Conservation (phyloP, 1,140 invertebrate species). For the Eriocheir sinensis region DNA sequence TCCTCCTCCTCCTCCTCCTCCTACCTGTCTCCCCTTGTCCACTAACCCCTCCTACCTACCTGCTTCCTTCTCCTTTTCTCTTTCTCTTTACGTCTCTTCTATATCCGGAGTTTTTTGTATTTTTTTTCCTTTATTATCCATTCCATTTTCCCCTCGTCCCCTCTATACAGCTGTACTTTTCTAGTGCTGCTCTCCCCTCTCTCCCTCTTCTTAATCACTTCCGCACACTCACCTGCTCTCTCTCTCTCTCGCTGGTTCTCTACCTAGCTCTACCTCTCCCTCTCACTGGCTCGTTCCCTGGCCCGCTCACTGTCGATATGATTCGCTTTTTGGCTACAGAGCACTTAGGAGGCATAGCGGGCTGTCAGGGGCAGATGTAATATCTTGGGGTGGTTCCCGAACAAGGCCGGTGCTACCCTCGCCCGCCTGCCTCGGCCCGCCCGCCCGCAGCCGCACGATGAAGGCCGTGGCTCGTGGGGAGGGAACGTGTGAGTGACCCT, state of each 20-base stretch:
- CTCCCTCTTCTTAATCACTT: not conserved
- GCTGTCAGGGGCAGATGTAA: not conserved
- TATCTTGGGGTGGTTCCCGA: not conserved
- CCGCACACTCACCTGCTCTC: not conserved
- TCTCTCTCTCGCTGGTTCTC: not conserved
- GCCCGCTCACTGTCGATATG: not conserved
- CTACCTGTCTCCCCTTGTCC: not conserved
- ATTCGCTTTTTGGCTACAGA: not conserved
- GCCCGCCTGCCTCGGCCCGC: not conserved
- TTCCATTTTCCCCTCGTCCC: not conserved
- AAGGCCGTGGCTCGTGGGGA: not conserved
- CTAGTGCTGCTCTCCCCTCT: too few relatives aligned
- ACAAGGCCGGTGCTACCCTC: not conserved
- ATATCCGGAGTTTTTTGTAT: not conserved
- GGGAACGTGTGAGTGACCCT: not conserved
- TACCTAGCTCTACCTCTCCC: conserved; percentile 19
- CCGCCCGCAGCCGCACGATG: not conserved
- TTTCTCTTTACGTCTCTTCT: not conserved
- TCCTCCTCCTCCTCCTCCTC: not conserved
- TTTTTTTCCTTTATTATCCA: not conserved
- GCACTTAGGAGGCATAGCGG: too few relatives aligned
- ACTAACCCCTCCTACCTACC: not conserved
- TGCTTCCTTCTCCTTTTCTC: not conserved
- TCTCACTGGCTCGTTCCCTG: conserved; percentile 15
- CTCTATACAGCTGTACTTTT: not conserved